Base-by-base conservation (phyloP, 2,797 vertebrate species). In the Chelonia mydas region DNA sequence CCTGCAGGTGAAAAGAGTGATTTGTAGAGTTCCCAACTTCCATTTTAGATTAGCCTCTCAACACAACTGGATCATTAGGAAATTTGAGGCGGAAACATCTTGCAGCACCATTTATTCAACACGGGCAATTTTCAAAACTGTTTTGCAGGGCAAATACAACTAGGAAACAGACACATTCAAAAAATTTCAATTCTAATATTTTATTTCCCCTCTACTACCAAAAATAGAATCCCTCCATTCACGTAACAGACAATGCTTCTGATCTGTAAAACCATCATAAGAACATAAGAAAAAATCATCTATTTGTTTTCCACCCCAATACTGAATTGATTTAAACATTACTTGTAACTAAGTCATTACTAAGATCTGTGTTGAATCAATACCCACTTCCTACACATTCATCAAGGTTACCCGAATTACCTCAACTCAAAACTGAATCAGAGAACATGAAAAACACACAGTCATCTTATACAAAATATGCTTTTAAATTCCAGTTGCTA, bases 141-240 rank as follows among this genome's bases (percentile, higher is more conserved):
- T 28, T 87, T 6, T 83, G 41, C 65, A 92, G 23, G 12, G 65
- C 53, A 87, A 94, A 89, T 74, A 83, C 16, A 89, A 13, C 13
- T 23, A 93, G 37, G 59, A 37, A 25, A 82, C 27, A 25, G 33
- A 65, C 59, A 83, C 25, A 88, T 16, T 50, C 72, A 25, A 88
- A 47, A 31, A n/a, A 53, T 19, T 94, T 84, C 1, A 57, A 50
- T 33, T 19, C 41, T 23, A 81, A 2, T 0, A 59, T 41, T 84
- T 81, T 92, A 76, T 88, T 94, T 93, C 33, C 50, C 83, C 61
- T 61, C 76, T 23, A 28, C 16, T 88, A 84, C 61, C 74, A 88
- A 88, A 97, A 72, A 10, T 51, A 95, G 50, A 92, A 83, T 3
- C 28, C 7, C 4, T 81, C 31, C 61, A 68, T 79, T 92, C 2